Evolutionary conservation across 2,888 invertebrate genomes (phyloP).

Genomic region (Protodeltote pygarga): DNA sequence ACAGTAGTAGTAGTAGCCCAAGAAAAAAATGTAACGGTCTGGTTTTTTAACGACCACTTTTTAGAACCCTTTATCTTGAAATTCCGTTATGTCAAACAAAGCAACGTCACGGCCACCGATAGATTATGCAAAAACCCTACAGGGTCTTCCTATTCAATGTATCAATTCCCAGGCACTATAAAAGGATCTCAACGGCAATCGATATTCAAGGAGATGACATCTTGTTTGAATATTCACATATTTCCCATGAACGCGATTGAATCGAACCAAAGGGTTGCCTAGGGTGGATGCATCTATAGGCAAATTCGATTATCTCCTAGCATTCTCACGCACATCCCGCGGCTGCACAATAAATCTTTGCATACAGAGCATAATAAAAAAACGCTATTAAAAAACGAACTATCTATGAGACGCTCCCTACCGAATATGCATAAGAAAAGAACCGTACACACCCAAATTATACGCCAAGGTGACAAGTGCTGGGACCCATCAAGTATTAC

Average conservation of each 20-base stretch:
- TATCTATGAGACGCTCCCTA: slow-evolving; percentile 81
- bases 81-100: slow-evolving; percentile 80
- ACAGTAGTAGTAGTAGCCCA: slow-evolving; percentile 74
- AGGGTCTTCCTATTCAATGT: slow-evolving; percentile 82
- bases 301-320: slow-evolving; percentile 85
- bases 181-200: slow-evolving; percentile 81
- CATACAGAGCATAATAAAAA: slow-evolving; percentile 80
- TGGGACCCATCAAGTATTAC: slow-evolving; percentile 65
- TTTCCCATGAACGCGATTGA: slow-evolving; percentile 79
- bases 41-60: slow-evolving; percentile 75
- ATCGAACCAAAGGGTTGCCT: slow-evolving; percentile 77
- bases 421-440: slow-evolving; percentile 83
- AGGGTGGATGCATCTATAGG: slow-evolving; percentile 82
- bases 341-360: slow-evolving; percentile 83
- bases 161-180: slow-evolving; percentile 84
- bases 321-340: slow-evolving; percentile 85
- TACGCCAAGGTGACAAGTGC: slow-evolving; percentile 84
- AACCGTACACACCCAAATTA: slow-evolving; percentile 82
- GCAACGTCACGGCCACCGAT: slow-evolving; percentile 67
- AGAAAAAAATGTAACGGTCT: slow-evolving; percentile 76
- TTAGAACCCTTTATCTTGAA: slow-evolving; percentile 74
- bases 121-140: slow-evolving; percentile 84
- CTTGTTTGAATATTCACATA: slow-evolving; percentile 86
- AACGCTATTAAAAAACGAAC: slow-evolving; percentile 82
- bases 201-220: slow-evolving; percentile 87